Conservation (phyloP, 2,797 vertebrate genomes). For the Notolepis coatsorum region DNA sequence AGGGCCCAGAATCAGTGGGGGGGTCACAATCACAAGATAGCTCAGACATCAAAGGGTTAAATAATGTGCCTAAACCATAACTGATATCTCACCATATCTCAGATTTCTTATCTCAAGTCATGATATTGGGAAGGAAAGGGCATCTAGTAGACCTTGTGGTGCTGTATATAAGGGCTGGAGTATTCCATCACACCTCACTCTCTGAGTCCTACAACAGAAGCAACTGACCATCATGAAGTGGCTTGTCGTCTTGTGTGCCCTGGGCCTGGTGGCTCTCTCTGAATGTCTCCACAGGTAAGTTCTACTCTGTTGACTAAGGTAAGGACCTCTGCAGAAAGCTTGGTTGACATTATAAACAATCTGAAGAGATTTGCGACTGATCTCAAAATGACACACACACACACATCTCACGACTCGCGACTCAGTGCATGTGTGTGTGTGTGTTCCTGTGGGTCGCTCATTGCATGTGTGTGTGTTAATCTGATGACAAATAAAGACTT, state of each 20-base stretch:
- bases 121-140: conserved; percentile 38
- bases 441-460: no score
- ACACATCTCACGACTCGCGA: no score
- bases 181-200: conserved; percentile 10
- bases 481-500: no score
- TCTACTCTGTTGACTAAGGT: conserved; percentile 4
- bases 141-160: conserved; percentile 35
- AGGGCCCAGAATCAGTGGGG: no score
- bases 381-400: no score
- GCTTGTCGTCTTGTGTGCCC: conserved; percentile 47
- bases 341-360: conserved; percentile 8
- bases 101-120: conserved; percentile 40
- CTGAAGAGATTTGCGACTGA: background rate
- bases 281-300: conserved; percentile 62
- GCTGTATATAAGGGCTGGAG: conserved; percentile 50
- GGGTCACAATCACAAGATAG: no score
- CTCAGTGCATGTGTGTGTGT: no score
- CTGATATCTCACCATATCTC: conserved; percentile 12
- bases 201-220: conserved; percentile 18
- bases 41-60: no score
- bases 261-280: conserved; percentile 55
- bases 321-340: background rate
- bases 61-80: no score
- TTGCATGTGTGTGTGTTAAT: no score
- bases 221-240: conserved; percentile 48